Evolutionary conservation across 2,797 vertebrate species (phyloP).

Genomic region (Sciurus carolinensis): DNA sequence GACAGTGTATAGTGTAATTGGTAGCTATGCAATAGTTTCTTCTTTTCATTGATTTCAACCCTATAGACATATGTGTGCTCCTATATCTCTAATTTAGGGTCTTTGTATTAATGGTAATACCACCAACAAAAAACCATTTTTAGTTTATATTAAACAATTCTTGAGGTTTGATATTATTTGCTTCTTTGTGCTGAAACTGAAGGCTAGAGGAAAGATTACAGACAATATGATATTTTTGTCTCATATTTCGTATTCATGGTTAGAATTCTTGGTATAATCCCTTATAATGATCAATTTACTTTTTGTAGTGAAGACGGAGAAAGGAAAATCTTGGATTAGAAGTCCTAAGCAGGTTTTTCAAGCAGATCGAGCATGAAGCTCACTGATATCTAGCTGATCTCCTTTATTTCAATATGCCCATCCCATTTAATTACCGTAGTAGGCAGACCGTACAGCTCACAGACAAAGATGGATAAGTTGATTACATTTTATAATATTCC

Average conservation of each 20-base stretch:
- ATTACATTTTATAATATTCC: slow-evolving; percentile 80
- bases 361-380: neutral
- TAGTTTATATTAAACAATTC: slow-evolving; percentile 31
- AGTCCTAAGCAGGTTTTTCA: slow-evolving; percentile 8
- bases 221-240: neutral
- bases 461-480: slow-evolving; percentile 72
- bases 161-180: neutral
- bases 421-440: slow-evolving; percentile 66
- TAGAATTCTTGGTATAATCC: neutral
- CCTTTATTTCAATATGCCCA: slow-evolving; percentile 62
- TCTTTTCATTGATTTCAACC: neutral
- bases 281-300: neutral
- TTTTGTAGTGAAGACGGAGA: neutral
- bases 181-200: neutral
- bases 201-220: neutral
- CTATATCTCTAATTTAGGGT: neutral
- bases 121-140: neutral
- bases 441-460: slow-evolving; percentile 9
- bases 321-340: neutral
- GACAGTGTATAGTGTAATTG: neutral
- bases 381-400: neutral
- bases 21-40: neutral
- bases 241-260: neutral
- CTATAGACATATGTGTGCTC: neutral
- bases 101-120: slow-evolving; percentile 6